A percentile compares a stretch with the other conserved stretches of the same genome.
These are phyloP conservation scores for Rhinichthys klamathensis DNA, from an alignment of 2,113 vertebrate species.

Conservation along the genomic window DNA sequence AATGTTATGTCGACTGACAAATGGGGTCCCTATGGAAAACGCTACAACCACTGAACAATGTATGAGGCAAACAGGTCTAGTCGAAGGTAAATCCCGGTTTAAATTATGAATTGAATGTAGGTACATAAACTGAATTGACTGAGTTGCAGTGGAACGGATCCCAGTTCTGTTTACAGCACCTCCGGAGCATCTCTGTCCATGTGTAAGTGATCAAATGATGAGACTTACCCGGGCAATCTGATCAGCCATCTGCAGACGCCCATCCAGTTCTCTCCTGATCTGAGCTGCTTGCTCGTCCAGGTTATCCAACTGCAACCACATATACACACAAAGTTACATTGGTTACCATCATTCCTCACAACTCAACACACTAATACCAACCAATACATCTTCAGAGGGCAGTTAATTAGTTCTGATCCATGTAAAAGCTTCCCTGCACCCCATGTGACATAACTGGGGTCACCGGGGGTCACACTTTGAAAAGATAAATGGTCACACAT, in stretches of 20 bases:
- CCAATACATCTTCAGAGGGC: not conserved
- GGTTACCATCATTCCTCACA: not conserved
- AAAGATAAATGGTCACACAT: not conserved
- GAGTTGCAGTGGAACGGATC: not conserved
- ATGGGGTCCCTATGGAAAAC: too few species aligned
- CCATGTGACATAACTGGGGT: constrained; percentile 4
- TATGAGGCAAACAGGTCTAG: too few species aligned
- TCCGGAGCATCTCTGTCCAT: constrained; percentile 14
- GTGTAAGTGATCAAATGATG: constrained; percentile 38
- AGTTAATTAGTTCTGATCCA: constrained; percentile 33
- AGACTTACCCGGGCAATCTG: constrained; percentile 93
- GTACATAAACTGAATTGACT: not conserved
- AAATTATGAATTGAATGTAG: constrained; percentile 20
- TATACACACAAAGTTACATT: constrained; percentile 1
- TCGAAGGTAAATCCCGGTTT: not conserved
- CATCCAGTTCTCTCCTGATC: constrained; percentile 95
- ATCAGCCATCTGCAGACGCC: constrained; percentile 97
- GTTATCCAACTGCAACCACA: constrained; percentile 88
- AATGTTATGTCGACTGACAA: too few species aligned
- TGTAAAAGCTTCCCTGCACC: not conserved
- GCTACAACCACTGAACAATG: too few species aligned
- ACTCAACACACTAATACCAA: not conserved
- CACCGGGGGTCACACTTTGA: constrained; percentile 27
- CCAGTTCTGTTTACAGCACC: not conserved
- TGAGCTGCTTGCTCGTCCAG: constrained; percentile 98